phyloP scores from a whole-genome alignment of 2,888 invertebrate genomes.

The Platycheirus albimanus region DNA sequence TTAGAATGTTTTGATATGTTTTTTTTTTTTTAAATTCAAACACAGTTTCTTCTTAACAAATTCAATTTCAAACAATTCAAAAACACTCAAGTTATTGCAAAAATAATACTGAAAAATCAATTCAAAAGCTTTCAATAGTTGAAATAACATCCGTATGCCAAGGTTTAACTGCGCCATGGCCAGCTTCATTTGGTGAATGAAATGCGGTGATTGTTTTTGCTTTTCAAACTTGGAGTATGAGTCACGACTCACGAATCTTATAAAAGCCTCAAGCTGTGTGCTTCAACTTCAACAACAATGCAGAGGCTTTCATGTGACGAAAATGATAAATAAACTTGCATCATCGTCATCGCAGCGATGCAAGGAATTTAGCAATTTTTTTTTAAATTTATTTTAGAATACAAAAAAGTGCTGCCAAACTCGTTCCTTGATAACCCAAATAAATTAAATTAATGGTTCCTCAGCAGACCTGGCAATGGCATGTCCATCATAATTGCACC shows the following conservation, averaged over 20 bases:
- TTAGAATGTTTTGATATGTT: too few species aligned
- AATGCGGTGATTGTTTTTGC: slow-evolving; percentile 3
- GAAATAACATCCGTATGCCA: slow-evolving; percentile 32
- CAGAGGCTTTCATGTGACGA: not conserved
- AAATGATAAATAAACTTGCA: slow-evolving; percentile 15
- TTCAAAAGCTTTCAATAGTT: not conserved
- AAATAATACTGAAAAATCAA: not conserved
- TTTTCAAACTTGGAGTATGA: slow-evolving; percentile 7
- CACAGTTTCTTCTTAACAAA: too few species aligned
- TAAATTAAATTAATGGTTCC: not conserved
- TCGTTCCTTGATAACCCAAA: not conserved
- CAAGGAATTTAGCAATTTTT: too few species aligned
- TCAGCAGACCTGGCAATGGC: not conserved
- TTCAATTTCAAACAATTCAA: too few species aligned
- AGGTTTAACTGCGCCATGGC: slow-evolving; percentile 14
- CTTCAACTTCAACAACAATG: slow-evolving; percentile 19
- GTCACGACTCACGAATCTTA: not conserved
- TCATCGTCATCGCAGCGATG: too few species aligned
- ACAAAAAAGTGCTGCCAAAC: not conserved
- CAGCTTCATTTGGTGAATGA: slow-evolving; percentile 14
- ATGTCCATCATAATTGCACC: slow-evolving; percentile 11
- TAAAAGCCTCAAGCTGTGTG: slow-evolving; percentile 10
- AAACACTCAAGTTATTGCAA: not conserved
- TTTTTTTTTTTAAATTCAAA: too few species aligned
- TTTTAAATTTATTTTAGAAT: not conserved